A percentile compares a stretch with the other conserved stretches of the same genome.
Evolutionary conservation across 1,140 invertebrate genomes (phyloP).

Genomic region (Portunus trituberculatus): DNA sequence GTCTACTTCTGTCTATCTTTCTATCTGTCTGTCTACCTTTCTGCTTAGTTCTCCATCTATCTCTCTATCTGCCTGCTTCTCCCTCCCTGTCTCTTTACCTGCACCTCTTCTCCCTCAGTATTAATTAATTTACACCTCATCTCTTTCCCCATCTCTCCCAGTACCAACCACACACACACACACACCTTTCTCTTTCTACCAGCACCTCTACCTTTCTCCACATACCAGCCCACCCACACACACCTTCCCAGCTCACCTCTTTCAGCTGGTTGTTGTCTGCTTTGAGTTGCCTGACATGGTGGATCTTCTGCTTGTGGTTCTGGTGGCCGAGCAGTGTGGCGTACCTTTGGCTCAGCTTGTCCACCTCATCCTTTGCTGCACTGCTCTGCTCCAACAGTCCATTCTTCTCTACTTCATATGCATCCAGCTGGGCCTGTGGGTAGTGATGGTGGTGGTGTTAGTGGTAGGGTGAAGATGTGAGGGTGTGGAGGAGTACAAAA

Average conservation of each 20-base stretch:
- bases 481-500: neutral
- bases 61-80: too few relatives aligned
- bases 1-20: too few relatives aligned
- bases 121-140: neutral
- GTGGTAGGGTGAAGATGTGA: constrained; percentile 34
- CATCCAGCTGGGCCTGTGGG: constrained; percentile 80
- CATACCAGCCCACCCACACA: too few relatives aligned
- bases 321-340: constrained; percentile 85
- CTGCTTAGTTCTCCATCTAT: too few relatives aligned
- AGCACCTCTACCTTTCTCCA: neutral
- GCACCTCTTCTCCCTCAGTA: too few relatives aligned
- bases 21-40: too few relatives aligned
- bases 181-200: too few relatives aligned
- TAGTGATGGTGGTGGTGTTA: neutral
- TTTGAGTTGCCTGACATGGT: constrained; percentile 85
- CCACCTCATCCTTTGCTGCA: constrained; percentile 81
- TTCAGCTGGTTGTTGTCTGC: constrained; percentile 82
- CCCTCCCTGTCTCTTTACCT: too few relatives aligned
- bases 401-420: constrained; percentile 81
- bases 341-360: constrained; percentile 84
- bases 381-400: constrained; percentile 79
- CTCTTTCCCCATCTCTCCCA: neutral
- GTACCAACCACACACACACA: too few relatives aligned
- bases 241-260: constrained; percentile 79
- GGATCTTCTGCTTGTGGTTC: constrained; percentile 86